Base-by-base conservation (phyloP, 2,888 invertebrate species). In the Latheticus oryzae region DNA sequence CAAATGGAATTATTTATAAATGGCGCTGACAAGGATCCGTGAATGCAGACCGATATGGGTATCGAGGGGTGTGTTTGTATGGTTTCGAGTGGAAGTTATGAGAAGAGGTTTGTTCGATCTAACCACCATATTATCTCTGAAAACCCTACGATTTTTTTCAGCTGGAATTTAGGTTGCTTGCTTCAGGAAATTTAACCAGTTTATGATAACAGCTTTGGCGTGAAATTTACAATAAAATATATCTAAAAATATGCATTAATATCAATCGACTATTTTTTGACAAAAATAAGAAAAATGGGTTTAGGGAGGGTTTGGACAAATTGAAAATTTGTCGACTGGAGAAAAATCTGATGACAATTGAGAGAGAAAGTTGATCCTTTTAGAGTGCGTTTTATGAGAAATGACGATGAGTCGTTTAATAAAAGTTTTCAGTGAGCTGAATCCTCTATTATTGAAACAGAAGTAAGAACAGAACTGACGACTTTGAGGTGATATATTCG, bases 1-100 rank as follows among this genome's bases (percentile, higher is more conserved):
- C 52, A 52, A 33, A 40, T 28, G 51, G 38, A 30, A 42, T 52
- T 52, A 52, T 52, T 52, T 52, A 52, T 52, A 32, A 24, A 24
- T 17, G 21, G 33, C 30, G 19, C 38, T 40, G 47, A 47, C 47
- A 47, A 47, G 47, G 47, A 47, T 47, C 5, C 33, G 9, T 47
- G 23, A 47, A 47, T 35, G 47, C 33, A 17, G 12, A 7, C 30
- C 24, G 11, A 3, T 40, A 7, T 11, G 2, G 30, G 26, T 26
- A 21, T 21, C 7, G 21, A 21, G 26, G 28, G 9, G 28, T 9
- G 9, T 28, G 28, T n/a, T 26, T 26, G 26, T 28, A 2, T 28
- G 9, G 12, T 2, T 21, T 21, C 21, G 21, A 28, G 28, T 28
- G 28, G 9, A 28, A 28, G n/a, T n/a, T n/a, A n/a, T n/a, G n/a